These are phyloP conservation scores for Petrolisthes manimaculis DNA, from an alignment of 2,888 invertebrate genomes.

Conservation along the genomic window DNA sequence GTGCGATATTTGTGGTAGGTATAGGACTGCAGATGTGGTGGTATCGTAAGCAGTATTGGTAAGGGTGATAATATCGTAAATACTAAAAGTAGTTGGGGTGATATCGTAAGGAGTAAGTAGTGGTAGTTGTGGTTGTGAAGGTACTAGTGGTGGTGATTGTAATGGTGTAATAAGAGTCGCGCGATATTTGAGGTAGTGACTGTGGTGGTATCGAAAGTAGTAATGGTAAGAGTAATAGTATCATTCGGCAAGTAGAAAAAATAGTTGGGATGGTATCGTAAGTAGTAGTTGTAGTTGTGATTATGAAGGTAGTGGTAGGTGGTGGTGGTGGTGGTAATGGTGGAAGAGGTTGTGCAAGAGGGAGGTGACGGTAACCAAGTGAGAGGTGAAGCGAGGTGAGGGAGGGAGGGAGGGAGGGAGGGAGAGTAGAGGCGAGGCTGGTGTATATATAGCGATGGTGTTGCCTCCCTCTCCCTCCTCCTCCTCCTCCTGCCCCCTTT, in stretches of 20 bases:
- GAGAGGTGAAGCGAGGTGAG: conserved; percentile 21
- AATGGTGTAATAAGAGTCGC: neutral
- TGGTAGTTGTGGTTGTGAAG: neutral
- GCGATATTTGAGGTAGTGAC: neutral
- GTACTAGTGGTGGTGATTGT: neutral
- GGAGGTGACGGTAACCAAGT: too few species aligned
- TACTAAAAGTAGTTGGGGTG: neutral
- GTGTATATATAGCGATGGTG: neutral
- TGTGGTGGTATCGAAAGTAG: neutral
- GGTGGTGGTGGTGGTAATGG: neutral
- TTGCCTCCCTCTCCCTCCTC: conserved; percentile 1
- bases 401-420: conserved; percentile 16
- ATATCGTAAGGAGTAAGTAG: neutral
- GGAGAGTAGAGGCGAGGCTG: neutral
- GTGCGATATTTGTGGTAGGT: too few species aligned
- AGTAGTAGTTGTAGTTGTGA: neutral
- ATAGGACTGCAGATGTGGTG: too few species aligned
- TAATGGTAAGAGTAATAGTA: neutral
- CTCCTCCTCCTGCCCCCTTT: conserved; percentile 9
- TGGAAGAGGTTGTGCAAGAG: neutral
- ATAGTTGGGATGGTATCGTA: neutral
- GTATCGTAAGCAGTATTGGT: too few species aligned
- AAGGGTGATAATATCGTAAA: too few species aligned
- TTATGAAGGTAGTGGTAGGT: neutral
- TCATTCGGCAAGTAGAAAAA: neutral